Evolutionary conservation across 2,797 vertebrate genomes (phyloP).

Genomic region (Eulemur rubriventer): DNA sequence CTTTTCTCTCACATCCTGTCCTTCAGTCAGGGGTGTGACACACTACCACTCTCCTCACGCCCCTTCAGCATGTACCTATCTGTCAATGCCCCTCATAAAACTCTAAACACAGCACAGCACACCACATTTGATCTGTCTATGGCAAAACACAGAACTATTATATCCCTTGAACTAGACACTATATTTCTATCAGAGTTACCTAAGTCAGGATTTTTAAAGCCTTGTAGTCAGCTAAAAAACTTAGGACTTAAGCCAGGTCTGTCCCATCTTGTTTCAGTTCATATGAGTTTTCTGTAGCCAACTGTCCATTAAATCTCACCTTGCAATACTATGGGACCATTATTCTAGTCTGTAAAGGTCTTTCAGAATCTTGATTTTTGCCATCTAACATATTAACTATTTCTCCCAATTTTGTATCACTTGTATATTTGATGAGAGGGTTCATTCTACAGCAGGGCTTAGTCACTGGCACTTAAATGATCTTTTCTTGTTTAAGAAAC

Average conservation of each 20-base stretch:
- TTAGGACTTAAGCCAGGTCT: background rate
- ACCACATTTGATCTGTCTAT: background rate
- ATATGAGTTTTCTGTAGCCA: background rate
- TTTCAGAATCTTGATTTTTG: conserved; percentile 29
- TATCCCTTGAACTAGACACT: background rate
- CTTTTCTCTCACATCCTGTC: background rate
- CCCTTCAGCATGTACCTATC: background rate
- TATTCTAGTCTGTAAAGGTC: background rate
- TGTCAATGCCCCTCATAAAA: background rate
- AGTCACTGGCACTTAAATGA: conserved; percentile 46
- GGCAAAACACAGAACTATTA: background rate
- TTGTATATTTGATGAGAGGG: conserved; percentile 42
- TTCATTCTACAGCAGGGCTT: background rate
- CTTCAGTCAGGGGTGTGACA: background rate
- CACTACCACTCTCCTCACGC: background rate
- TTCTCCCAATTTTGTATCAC: conserved; percentile 1
- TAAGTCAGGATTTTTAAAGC: background rate
- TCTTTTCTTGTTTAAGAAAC: conserved; percentile 35
- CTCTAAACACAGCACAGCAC: background rate
- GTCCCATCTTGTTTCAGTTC: background rate
- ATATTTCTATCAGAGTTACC: background rate
- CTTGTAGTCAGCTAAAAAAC: background rate
- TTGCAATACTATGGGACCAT: background rate
- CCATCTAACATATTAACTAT: background rate
- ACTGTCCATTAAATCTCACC: background rate